Conservation (phyloP, 2,888 invertebrate species). For the Tipula confusa region DNA sequence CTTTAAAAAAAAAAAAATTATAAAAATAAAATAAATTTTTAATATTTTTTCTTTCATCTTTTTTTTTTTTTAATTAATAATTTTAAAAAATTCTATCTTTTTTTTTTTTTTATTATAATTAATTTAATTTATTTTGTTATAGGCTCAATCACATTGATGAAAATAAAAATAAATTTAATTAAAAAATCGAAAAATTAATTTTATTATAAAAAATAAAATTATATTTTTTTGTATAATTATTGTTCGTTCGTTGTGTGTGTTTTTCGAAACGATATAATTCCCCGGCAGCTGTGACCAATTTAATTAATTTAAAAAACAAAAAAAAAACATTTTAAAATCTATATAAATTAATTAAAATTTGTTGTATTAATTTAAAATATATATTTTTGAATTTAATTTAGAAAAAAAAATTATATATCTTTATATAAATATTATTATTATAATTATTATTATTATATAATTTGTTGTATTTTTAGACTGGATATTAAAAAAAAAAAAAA, state of each 20-base stretch:
- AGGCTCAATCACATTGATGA: slow-evolving; percentile 31
- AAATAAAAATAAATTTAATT: slow-evolving; percentile 26
- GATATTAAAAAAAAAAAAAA: neutral
- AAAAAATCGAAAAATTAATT: slow-evolving; percentile 27
- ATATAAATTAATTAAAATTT: neutral
- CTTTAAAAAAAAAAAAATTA: neutral
- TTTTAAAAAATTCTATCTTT: neutral
- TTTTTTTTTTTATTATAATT: slow-evolving; percentile 29
- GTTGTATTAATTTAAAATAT: slow-evolving; percentile 7
- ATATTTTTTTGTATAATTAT: neutral
- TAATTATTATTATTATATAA: slow-evolving; percentile 13
- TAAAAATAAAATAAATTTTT: slow-evolving; percentile 26
- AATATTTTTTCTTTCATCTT: neutral
- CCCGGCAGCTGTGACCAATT: slow-evolving; percentile 28
- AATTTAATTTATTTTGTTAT: slow-evolving; percentile 28
- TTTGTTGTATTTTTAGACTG: slow-evolving; percentile 25
- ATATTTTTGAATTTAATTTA: slow-evolving; percentile 13
- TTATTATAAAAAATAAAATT: slow-evolving; percentile 26
- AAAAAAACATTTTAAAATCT: neutral
- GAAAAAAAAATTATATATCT: neutral
- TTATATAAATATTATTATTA: slow-evolving; percentile 4
- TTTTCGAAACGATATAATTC: slow-evolving; percentile 28
- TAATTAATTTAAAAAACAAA: neutral
- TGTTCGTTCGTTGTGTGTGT: neutral
- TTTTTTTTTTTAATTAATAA: neutral